A percentile compares a stretch with the other conserved stretches of the same genome.
phyloP scores from a whole-genome alignment of 2,797 vertebrate species.

The Hydrocynus forskahlii region DNA sequence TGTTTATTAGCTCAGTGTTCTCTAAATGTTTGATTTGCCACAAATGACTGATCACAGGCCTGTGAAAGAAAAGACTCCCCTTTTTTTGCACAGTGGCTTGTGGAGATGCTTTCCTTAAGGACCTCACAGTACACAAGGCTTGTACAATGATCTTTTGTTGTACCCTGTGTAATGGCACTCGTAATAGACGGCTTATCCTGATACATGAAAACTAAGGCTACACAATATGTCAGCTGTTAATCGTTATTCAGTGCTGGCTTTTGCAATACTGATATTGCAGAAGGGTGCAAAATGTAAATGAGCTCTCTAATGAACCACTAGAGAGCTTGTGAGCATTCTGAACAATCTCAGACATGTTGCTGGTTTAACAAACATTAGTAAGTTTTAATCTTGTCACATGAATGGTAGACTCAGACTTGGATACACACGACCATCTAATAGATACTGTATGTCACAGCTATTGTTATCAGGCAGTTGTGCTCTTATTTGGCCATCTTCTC shows the following conservation, averaged over 20 bases:
- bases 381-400: not conserved
- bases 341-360: not conserved
- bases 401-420: not conserved
- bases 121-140: not conserved
- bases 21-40: slow-evolving; percentile 50
- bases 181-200: not conserved
- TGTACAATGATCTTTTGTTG: not conserved
- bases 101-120: not conserved
- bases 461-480: no score
- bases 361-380: not conserved
- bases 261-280: not conserved
- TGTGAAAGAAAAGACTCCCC: slow-evolving; percentile 23
- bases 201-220: not conserved
- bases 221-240: not conserved
- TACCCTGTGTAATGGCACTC: not conserved
- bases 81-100: not conserved
- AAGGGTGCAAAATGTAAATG: not conserved
- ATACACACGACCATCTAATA: not conserved
- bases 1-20: slow-evolving; percentile 53
- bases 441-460: not conserved
- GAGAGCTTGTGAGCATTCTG: not conserved
- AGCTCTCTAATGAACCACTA: no score
- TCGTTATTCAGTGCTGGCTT: no score
- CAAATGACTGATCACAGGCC: slow-evolving; percentile 34
- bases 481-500: no score